Evolutionary conservation across 2,113 vertebrate genomes (phyloP).

Genomic region (Eidolon helvum): DNA sequence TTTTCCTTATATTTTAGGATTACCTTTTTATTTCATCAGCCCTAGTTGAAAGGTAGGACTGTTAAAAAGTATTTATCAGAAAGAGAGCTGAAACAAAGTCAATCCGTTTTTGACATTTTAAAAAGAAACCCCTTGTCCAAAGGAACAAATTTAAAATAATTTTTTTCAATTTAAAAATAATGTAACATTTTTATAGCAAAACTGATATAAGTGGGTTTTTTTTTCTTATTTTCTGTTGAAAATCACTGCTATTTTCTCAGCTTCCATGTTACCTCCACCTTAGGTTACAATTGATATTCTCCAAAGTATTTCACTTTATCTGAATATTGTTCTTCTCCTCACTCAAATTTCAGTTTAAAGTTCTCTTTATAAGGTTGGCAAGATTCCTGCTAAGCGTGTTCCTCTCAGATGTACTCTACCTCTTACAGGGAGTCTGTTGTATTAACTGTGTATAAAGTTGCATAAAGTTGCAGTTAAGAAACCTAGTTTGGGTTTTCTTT

Average conservation of each 20-base stretch:
- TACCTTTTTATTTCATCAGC: not conserved
- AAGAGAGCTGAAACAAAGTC: not conserved
- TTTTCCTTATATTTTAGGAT: not conserved
- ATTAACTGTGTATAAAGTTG: not conserved
- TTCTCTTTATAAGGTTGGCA: not conserved
- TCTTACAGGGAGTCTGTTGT: not conserved
- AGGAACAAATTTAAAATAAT: not conserved
- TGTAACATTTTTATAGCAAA: slow-evolving; percentile 1
- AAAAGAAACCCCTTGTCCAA: not conserved
- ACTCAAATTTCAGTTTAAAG: slow-evolving; percentile 11
- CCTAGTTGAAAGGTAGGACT: not conserved
- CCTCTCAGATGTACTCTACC: not conserved
- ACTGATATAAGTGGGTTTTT: not conserved
- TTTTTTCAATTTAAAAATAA: slow-evolving; percentile 11
- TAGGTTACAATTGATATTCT: not conserved
- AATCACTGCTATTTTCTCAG: slow-evolving; percentile 5
- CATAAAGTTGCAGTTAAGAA: not conserved
- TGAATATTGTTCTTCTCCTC: not conserved
- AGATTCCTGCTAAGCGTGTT: not conserved
- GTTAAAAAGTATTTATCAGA: not conserved
- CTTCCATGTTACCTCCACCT: not conserved
- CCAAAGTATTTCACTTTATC: not conserved
- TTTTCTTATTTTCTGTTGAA: not conserved
- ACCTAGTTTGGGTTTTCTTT: not conserved
- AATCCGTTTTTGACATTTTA: not conserved